Percentiles rank a stretch among this genome's conserved stretches.
phyloP scores from a whole-genome alignment of 2,888 invertebrate species.

The Autographa gamma region DNA sequence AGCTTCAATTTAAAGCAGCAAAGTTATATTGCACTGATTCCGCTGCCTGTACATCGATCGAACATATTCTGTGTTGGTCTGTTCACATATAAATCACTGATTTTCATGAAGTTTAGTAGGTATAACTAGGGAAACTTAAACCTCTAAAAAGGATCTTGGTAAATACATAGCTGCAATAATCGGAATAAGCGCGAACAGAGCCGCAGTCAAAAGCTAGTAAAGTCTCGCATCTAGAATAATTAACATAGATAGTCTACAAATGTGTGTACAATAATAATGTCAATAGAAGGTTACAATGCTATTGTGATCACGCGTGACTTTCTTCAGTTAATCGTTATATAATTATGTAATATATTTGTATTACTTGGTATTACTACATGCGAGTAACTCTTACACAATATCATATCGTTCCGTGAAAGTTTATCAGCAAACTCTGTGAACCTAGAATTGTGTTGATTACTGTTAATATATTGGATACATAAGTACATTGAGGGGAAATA shows the following conservation, averaged over 20 bases:
- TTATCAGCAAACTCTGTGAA: conserved; percentile 5
- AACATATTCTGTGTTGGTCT: no score
- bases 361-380: not conserved
- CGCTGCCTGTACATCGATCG: no score
- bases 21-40: not conserved
- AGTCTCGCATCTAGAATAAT: not conserved
- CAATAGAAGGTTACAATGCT: not conserved
- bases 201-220: not conserved
- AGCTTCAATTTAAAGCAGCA: conserved; percentile 3
- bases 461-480: not conserved
- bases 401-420: not conserved
- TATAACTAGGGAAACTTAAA: no score
- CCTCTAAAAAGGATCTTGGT: no score
- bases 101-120: no score
- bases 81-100: no score
- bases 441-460: not conserved
- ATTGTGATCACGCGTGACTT: not conserved
- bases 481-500: not conserved
- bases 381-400: not conserved
- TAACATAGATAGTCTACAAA: not conserved
- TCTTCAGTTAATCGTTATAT: not conserved
- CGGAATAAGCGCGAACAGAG: not conserved
- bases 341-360: conserved; percentile 3
- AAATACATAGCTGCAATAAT: no score
- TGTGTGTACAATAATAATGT: not conserved